Conservation (phyloP, 2,797 vertebrate genomes). For the Eptatretus atami region DNA sequence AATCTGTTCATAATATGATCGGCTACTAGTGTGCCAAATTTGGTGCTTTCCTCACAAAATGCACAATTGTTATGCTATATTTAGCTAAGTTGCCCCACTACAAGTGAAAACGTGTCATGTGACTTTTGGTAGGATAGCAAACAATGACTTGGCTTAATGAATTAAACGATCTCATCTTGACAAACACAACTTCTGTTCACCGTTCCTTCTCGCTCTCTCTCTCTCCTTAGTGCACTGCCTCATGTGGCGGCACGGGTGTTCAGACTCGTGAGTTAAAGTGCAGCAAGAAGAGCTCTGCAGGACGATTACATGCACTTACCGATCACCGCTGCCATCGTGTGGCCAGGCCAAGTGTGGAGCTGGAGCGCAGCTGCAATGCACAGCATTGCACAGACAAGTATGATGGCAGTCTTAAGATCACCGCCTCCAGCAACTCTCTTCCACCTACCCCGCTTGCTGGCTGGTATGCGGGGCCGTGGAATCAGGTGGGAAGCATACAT, state of each 20-base stretch:
- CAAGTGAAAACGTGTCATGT: too few relatives aligned
- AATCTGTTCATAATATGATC: too few relatives aligned
- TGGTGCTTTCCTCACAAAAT: too few relatives aligned
- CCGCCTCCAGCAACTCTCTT: not conserved
- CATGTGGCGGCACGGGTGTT: not conserved
- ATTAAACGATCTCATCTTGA: too few relatives aligned
- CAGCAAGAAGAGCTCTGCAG: not conserved
- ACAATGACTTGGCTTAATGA: too few relatives aligned
- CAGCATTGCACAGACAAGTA: not conserved
- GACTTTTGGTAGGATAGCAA: too few relatives aligned
- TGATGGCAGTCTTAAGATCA: too few relatives aligned
- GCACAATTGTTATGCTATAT: too few relatives aligned
- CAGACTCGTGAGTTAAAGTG: not conserved
- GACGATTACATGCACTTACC: not conserved
- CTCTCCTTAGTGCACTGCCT: not conserved
- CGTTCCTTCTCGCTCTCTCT: too few relatives aligned
- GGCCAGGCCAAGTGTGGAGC: not conserved
- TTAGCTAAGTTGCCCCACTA: too few relatives aligned
- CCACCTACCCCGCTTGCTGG: not conserved
- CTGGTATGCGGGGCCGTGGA: not conserved
- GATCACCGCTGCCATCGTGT: constrained; percentile 2
- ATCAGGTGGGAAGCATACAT: not conserved
- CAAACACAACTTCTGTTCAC: too few relatives aligned
- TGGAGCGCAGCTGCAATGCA: not conserved
- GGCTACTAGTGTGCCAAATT: too few relatives aligned